A percentile compares a stretch with the other conserved stretches of the same genome.
phyloP scores from a whole-genome alignment of 1,140 invertebrate genomes.

The Brachionus asplanchnoidis region DNA sequence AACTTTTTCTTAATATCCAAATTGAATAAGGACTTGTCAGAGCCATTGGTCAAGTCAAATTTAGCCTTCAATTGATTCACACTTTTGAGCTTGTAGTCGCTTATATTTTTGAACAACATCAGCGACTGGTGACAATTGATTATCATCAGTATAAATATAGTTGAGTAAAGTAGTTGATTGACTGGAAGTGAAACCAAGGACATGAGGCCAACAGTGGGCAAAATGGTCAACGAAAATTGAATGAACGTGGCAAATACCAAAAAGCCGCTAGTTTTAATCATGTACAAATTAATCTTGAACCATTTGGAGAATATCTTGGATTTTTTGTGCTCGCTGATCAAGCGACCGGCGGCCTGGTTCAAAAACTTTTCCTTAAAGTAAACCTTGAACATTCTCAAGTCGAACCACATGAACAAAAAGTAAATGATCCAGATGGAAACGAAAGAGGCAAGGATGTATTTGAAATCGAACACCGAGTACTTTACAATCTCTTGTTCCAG shows the following conservation, averaged over 20 bases:
- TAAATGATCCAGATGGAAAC: slow-evolving; percentile 21
- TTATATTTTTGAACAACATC: slow-evolving; percentile 33
- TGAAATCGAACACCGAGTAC: slow-evolving; percentile 5
- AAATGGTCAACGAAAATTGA: neutral
- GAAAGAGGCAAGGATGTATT: slow-evolving; percentile 10
- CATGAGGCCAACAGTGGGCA: slow-evolving; percentile 16
- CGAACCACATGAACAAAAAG: slow-evolving; percentile 34
- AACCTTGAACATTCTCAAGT: neutral
- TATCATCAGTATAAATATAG: slow-evolving; percentile 29
- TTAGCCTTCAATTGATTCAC: neutral
- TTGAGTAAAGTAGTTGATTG: slow-evolving; percentile 22
- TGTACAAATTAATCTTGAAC: neutral
- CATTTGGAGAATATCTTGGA: neutral
- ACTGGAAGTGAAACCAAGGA: neutral
- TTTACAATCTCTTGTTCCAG: slow-evolving; percentile 14
- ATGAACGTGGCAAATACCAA: slow-evolving; percentile 32
- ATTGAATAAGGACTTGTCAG: neutral
- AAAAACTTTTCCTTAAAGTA: slow-evolving; percentile 14
- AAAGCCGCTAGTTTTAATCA: slow-evolving; percentile 11
- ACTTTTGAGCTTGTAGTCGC: neutral
- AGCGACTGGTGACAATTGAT: slow-evolving; percentile 31
- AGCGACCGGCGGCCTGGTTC: neutral
- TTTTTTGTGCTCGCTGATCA: neutral
- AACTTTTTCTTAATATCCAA: neutral
- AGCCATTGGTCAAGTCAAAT: neutral